Evolutionary conservation across 1,140 invertebrate species (phyloP).

Genomic region (Drosophila virilis): DNA sequence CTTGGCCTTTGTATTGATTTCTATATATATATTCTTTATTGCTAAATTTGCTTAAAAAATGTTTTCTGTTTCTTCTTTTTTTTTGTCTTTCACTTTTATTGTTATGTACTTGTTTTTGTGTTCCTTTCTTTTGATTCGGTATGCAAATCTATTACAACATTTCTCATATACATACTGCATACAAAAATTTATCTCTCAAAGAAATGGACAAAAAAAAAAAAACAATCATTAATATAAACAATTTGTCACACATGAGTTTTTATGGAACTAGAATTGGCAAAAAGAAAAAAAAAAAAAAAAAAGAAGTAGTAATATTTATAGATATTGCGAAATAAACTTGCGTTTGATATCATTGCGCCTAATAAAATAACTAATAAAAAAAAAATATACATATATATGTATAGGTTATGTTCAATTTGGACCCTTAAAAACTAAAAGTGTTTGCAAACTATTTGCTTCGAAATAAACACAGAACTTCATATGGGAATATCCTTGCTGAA

Average conservation of each 20-base stretch:
- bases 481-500: conserved; percentile 18
- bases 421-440: conserved; percentile 47
- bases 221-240: conserved; percentile 24
- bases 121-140: conserved; percentile 48
- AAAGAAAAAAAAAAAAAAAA: conserved; percentile 2
- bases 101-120: conserved; percentile 58
- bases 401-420: conserved; percentile 24
- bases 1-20: conserved; percentile 61
- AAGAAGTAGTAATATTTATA: conserved; percentile 11
- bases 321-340: conserved; percentile 37
- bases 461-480: conserved; percentile 19
- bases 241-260: conserved; percentile 13
- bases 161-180: conserved; percentile 10
- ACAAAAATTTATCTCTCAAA: background rate
- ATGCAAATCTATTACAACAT: conserved; percentile 28
- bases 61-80: too few relatives aligned
- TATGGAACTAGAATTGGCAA: conserved; percentile 6
- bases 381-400: background rate
- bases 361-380: conserved; percentile 28
- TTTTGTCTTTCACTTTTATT: conserved; percentile 52
- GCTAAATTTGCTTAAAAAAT: conserved; percentile 73
- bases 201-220: conserved; percentile 22
- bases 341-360: conserved; percentile 19
- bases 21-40: conserved; percentile 59
- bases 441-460: conserved; percentile 4